Evolutionary conservation across 2,113 vertebrate genomes (phyloP), one percentile per base, ranked within the genome.

Genomic region (Cyanoderma ruficeps): DNA sequence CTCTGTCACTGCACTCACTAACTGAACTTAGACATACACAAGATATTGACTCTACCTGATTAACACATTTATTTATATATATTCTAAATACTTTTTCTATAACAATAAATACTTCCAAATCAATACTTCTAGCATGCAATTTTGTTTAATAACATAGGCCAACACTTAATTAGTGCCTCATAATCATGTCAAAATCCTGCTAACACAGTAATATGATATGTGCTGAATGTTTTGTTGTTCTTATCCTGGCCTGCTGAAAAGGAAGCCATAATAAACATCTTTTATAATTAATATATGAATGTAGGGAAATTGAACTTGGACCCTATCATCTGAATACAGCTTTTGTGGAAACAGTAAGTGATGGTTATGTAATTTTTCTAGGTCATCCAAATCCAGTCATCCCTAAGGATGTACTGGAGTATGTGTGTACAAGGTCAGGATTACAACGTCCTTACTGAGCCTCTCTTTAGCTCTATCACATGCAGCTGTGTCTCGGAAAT

Each of bases 301-400:
- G 24, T 41, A 74, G 77, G 84, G 63, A 69, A 68, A 24, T 52
- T 2, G 6, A 82, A 74, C 52, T 83, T 53, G 63, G 57, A 59
- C 59, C 46, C 23, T 47, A 4, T 76, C 57, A 76, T 63, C 55
- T 41, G 63, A 16, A 39, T 52, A 39, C 2, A 77, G 90, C 63
- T 86, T 80, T 53, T 85, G 84, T 1, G 2, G 90, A 85, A 91
- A 59, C 15, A 24, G 41, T 49, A 35, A 83, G 65, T 61, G 41
- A 35, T 35, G 55, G 44, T 91, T 95, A 87, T 15, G 15, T 96
- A 91, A 96, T 55, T 80, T 96, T 95, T 96, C 96, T 95, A 86
- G 94, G 93, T 75, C 94, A 92, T 70, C 71, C 82, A 93, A 80
- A 67, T 74, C 55, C 42, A 39, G 52, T 24, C 56, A 57, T 94